Evolutionary conservation across 1,140 invertebrate species (phyloP), one percentile per base, ranked within the genome.

Genomic region (Caenorhabditis latens): DNA sequence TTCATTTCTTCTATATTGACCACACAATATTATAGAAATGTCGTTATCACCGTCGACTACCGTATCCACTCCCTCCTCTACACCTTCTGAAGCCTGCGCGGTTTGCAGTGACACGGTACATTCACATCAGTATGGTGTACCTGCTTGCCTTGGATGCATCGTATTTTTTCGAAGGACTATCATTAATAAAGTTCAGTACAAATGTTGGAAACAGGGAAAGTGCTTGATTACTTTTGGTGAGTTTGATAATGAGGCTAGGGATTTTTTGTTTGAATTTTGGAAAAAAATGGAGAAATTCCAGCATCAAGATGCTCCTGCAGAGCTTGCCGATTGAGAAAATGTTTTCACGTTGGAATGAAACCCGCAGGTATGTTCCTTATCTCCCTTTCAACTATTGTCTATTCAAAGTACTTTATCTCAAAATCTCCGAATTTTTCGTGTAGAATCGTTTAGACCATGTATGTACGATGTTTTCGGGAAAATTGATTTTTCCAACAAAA

Each of bases 121-220:
- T 24, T 53, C 79, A 2, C 50, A 13, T 24, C 50, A 82, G 24
- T 87, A 84, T 40, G 86, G 86, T n/a, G 86, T 67, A 14, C 58
- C 82, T 13, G 55, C 86, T 9, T 87, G 86, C 67, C 82, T 87
- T 7, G 86, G 86, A 0, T 87, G 86, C 82, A 84, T 87, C 19
- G 82, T 87, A 13, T 87, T 87, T 58, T 87, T 87, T 61, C 57
- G 86, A 84, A 75, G 86, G 21, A 43, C 84, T 14, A 32, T 86
- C 9, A 24, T 21, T 9, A 86, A 86, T 67, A 50, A 86, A 43
- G 21, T 46, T 32, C 21, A 86, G 32, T 86, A 79, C 58, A 32
- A 43, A 19, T 86, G 84, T 58, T 63, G 48, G 48, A 86, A 65
- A 46, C 19, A 50, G 16, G 42, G 50, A 46, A 86, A 55, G 13